These are phyloP conservation scores for Monoplex corrugatus DNA, from an alignment of 2,888 invertebrate species.

Conservation along the genomic window DNA sequence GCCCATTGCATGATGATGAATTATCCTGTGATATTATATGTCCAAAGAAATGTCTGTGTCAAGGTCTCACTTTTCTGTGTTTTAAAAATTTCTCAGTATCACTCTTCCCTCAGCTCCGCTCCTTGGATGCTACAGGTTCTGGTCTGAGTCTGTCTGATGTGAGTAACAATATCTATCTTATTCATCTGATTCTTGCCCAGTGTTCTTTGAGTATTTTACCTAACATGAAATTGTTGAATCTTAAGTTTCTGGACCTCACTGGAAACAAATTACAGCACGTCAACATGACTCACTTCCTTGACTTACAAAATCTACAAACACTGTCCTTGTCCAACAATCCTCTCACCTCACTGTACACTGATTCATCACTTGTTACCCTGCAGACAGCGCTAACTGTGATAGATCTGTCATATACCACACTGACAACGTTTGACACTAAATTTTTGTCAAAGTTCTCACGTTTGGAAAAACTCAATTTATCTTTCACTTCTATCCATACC, in stretches of 20 bases:
- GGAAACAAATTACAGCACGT: neutral
- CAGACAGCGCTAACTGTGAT: too few relatives aligned
- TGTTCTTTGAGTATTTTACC: neutral
- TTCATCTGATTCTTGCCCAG: neutral
- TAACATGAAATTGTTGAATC: neutral
- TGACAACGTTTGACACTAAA: too few relatives aligned
- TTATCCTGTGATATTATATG: conserved; percentile 25
- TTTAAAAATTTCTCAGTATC: neutral
- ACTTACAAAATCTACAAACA: neutral
- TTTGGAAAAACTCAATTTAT: too few relatives aligned
- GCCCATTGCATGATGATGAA: conserved; percentile 50
- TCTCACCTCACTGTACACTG: neutral
- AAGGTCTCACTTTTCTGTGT: conserved; percentile 41
- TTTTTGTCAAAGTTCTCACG: too few relatives aligned
- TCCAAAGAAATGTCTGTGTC: conserved; percentile 42
- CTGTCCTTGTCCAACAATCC: neutral
- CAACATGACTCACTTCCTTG: neutral
- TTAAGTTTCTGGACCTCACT: neutral
- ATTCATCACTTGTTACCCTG: neutral
- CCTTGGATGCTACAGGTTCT: neutral
- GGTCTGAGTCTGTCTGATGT: neutral
- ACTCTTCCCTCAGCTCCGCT: neutral
- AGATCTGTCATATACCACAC: too few relatives aligned
- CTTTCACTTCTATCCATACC: too few relatives aligned
- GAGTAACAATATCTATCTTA: neutral